These are phyloP conservation scores for Dolichomitus sp. DNA, from an alignment of 2,888 invertebrate species.

Conservation along the genomic window DNA sequence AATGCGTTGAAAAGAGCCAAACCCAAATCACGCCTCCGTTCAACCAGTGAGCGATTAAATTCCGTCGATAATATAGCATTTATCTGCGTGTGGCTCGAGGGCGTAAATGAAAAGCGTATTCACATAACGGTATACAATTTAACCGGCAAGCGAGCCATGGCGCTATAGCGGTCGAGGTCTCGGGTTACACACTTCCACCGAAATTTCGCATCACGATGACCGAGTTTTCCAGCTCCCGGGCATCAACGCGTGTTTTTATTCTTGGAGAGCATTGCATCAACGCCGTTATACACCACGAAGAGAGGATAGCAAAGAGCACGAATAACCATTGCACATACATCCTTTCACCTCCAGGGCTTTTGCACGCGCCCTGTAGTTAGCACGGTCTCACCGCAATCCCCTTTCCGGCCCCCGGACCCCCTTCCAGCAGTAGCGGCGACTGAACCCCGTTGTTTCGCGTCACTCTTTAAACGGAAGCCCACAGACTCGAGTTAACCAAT, in stretches of 20 bases:
- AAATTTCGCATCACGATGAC: slow-evolving; percentile 27
- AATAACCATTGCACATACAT: slow-evolving; percentile 49
- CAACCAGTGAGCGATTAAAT: slow-evolving; percentile 7
- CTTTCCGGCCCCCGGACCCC: background rate
- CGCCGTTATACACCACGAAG: background rate
- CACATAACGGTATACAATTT: background rate
- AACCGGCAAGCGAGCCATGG: background rate
- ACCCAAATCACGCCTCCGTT: background rate
- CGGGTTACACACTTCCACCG: background rate
- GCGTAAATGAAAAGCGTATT: background rate
- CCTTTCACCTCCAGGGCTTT: slow-evolving; percentile 38
- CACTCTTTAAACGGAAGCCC: slow-evolving; percentile 63
- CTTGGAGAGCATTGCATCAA: background rate
- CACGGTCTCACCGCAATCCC: slow-evolving; percentile 40
- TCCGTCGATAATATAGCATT: background rate
- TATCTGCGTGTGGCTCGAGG: background rate
- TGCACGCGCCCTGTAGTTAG: slow-evolving; percentile 65
- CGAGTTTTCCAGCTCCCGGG: slow-evolving; percentile 37
- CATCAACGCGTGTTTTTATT: slow-evolving; percentile 40
- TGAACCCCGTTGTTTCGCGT: slow-evolving; percentile 57
- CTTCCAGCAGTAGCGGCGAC: slow-evolving; percentile 2
- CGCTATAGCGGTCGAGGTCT: background rate
- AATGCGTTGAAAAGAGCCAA: background rate
- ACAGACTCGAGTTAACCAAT: slow-evolving; percentile 69
- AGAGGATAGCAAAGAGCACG: slow-evolving; percentile 39